Evolutionary conservation across 2,888 invertebrate species (phyloP), one percentile per base, ranked within the genome.

Genomic region (Agrotis clavis): DNA sequence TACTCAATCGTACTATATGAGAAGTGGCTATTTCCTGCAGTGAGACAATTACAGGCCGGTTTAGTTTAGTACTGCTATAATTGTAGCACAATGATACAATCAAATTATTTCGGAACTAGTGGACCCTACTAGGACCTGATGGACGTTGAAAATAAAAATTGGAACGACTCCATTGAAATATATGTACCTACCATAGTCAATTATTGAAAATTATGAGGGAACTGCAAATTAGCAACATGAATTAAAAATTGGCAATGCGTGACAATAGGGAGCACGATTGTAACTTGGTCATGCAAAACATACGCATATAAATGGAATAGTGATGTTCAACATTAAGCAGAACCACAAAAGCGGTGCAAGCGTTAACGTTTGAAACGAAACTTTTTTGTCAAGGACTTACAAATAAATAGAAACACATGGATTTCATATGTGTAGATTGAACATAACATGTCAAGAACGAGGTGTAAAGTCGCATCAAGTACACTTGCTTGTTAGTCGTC

Each of bases 401-500:
- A 64, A 72, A 56, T 41, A 64, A 72, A 56, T 41, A 50, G 19
- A 67, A 67, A 48, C 60, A 57, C 35, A 57, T 21, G 7, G 35
- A 45, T 16, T 45, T 54, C 41, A 48, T 45, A 35, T 47, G 56
- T 51, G 21, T 50, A 66, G 16, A 62, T 59, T 25, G 13, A 25
- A 48, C 3, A 63, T 18, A 66, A 21, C 4, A 60, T 48, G 51
- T 64, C 41, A 61, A 67, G 45, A 50, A 57, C 16, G 50, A 77
- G 25, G 13, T 56, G 41, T 51, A 60, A 60, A 50, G 30, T 65
- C 47, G 60, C 72, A 62, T 68, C 59, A 71, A 76, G 71, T 74
- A 72, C 73, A 77, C 57, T 77, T 66, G 71, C 56, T 75, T 66
- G 57, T 47, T 45, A 61, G 54, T 62, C 47, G 54, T 63, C 35